Evolutionary conservation across 2,113 vertebrate genomes (phyloP), one percentile per base, ranked within the genome.

Genomic region (Nymphicus hollandicus): DNA sequence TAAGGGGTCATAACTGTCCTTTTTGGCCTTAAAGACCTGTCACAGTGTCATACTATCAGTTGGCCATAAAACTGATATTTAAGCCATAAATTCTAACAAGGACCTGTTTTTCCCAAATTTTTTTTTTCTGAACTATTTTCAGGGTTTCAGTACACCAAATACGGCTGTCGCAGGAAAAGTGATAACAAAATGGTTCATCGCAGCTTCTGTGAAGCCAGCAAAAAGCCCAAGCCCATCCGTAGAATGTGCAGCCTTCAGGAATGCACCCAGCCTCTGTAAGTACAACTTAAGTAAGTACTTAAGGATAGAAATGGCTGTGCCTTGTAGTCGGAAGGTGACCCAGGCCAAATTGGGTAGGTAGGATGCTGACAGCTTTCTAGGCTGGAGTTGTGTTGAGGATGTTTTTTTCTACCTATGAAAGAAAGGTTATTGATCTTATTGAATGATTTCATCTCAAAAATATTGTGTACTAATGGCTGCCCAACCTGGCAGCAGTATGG

Each of bases 131-230:
- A 8, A 19, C 9, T 29, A 25, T 50, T 73, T 56, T 60, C 86
- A 99, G 99, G 99, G 72, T 99, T 98, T 85, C 99, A 99, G 86
- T 99, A 99, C 93, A 99, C 99, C 70, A 99, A 99, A 74, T 99
- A 99, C 0, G 99, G 99, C 12, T 99, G 99, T 91, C 98, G 99
- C 31, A 98, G 99, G 96, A 99, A 99, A 91, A 99, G 99, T 1
- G 99, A 99, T 93, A 99, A 97, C 87, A 99, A 99, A 97, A 99
- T 99, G 99, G 98, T 99, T 60, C 98, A 99, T 60, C 98, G 98
- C 44, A 98, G 98, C 74, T 99, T 99, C 98, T 99, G 99, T 64
- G 99, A 99, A 39, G 97, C 98, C 92, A 98, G 93, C 96, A 99
- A 99, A 91, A 99, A 99, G 86, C 99, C 99, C 0, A 99, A 99